Conservation (phyloP, 1,140 invertebrate genomes). For the Drosophila biarmipes region DNA sequence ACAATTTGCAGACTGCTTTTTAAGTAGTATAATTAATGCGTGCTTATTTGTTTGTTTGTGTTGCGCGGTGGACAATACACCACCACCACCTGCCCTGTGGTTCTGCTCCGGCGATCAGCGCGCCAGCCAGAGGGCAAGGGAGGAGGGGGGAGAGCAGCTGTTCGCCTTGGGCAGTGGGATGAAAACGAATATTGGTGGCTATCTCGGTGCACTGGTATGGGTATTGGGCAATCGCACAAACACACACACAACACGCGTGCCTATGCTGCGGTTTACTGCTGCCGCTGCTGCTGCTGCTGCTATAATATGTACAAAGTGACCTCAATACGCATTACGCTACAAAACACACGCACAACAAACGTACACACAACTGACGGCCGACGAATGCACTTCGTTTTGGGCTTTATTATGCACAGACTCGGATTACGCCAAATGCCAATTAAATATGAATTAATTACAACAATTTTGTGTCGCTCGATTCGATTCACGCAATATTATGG, state of each 20-base stretch:
- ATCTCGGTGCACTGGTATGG: slow-evolving; percentile 22
- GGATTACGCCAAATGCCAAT: slow-evolving; percentile 57
- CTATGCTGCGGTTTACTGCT: slow-evolving; percentile 51
- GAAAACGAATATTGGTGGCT: slow-evolving; percentile 59
- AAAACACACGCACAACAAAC: slow-evolving; percentile 6
- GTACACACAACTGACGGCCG: slow-evolving; percentile 13
- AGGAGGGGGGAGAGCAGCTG: slow-evolving; percentile 47
- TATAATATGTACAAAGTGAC: slow-evolving; percentile 60
- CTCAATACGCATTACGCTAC: slow-evolving; percentile 61
- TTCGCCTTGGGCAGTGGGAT: slow-evolving; percentile 65
- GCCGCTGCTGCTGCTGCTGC: slow-evolving; percentile 7
- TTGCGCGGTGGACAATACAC: slow-evolving; percentile 4
- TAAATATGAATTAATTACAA: slow-evolving; percentile 78
- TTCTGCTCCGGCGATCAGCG: slow-evolving; percentile 75
- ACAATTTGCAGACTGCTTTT: slow-evolving; percentile 34
- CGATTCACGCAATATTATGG: slow-evolving; percentile 47
- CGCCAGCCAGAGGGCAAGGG: slow-evolving; percentile 23
- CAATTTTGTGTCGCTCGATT: slow-evolving; percentile 71
- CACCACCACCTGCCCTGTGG: slow-evolving; percentile 78
- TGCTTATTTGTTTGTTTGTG: slow-evolving; percentile 47
- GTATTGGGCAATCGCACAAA: slow-evolving; percentile 59
- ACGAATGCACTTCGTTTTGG: slow-evolving; percentile 44
- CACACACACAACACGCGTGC: slow-evolving; percentile 43
- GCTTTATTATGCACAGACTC: slow-evolving; percentile 59
- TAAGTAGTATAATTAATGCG: slow-evolving; percentile 73